phyloP scores from a whole-genome alignment of 64 coral and sea anemone species.

The Platygyra sinensis region DNA sequence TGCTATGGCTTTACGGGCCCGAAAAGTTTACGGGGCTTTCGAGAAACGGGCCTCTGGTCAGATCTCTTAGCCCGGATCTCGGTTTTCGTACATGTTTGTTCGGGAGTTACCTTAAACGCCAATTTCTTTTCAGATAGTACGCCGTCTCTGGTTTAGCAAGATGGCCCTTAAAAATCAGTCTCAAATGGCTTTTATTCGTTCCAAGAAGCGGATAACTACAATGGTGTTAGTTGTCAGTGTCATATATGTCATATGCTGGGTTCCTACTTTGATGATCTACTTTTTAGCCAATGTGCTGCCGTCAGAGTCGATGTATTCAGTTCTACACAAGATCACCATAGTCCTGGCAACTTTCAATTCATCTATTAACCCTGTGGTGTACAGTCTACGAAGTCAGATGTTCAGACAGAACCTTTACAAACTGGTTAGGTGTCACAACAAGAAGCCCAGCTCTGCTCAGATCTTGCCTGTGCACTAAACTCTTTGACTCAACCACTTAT shows the following conservation, averaged over 20 bases:
- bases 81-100: too few relatives aligned
- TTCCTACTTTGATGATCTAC: slow-evolving; percentile 23
- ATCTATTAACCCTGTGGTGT: slow-evolving; percentile 24
- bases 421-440: not conserved
- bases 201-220: slow-evolving; percentile 17
- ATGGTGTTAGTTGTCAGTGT: slow-evolving; percentile 4
- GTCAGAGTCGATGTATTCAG: slow-evolving; percentile 21
- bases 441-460: not conserved
- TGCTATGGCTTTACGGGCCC: too few relatives aligned
- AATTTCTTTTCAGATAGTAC: not conserved
- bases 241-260: slow-evolving; percentile 14
- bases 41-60: too few relatives aligned
- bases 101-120: too few relatives aligned
- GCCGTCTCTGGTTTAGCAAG: slow-evolving; percentile 10
- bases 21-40: too few relatives aligned
- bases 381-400: slow-evolving; percentile 39
- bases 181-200: slow-evolving; percentile 11
- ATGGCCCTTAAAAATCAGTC: not conserved
- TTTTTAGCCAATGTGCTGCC: slow-evolving; percentile 4
- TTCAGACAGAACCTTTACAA: slow-evolving; percentile 6
- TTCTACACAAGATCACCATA: slow-evolving; percentile 16
- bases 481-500: not conserved
- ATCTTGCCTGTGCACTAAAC: not conserved
- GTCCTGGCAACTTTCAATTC: slow-evolving; percentile 29
- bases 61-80: too few relatives aligned